phyloP scores from a whole-genome alignment of 2,113 vertebrate genomes.

The Notothenia rossii region DNA sequence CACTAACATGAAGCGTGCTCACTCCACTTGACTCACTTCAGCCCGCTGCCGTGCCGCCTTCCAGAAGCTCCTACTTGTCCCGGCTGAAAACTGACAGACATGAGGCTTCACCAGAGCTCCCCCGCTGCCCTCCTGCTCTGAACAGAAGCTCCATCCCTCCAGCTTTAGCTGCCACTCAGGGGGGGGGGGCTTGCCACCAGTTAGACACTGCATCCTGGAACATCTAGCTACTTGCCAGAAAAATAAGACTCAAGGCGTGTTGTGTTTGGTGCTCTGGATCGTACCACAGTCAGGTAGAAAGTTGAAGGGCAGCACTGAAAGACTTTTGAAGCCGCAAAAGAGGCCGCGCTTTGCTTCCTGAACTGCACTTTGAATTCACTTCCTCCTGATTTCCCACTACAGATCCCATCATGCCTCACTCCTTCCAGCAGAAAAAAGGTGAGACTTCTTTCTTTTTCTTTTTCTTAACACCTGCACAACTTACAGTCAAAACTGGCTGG shows the following conservation, averaged over 20 bases:
- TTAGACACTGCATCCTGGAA: slow-evolving; percentile 51
- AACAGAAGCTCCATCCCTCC: slow-evolving; percentile 56
- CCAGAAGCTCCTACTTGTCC: slow-evolving; percentile 63
- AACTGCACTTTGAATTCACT: slow-evolving; percentile 45
- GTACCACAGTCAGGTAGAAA: slow-evolving; percentile 26
- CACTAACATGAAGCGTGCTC: slow-evolving; percentile 74
- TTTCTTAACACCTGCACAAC: not conserved
- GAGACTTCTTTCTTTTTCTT: slow-evolving; percentile 54
- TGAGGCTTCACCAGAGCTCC: slow-evolving; percentile 65
- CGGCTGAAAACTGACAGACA: slow-evolving; percentile 59
- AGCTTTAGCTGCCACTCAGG: slow-evolving; percentile 56
- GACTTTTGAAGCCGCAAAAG: slow-evolving; percentile 41
- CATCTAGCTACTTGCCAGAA: slow-evolving; percentile 51
- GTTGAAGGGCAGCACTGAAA: slow-evolving; percentile 27
- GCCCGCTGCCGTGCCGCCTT: slow-evolving; percentile 63
- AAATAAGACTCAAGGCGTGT: slow-evolving; percentile 31
- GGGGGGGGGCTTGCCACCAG: slow-evolving; percentile 35
- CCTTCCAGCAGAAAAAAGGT: slow-evolving; percentile 84
- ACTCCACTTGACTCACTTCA: slow-evolving; percentile 79
- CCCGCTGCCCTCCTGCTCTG: slow-evolving; percentile 44
- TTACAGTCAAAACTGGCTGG: not conserved
- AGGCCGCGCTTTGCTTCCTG: slow-evolving; percentile 48
- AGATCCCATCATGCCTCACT: slow-evolving; percentile 83
- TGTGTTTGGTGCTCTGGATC: slow-evolving; percentile 52
- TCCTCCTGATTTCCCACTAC: slow-evolving; percentile 54